A percentile compares a stretch with the other conserved stretches of the same genome.
Conservation (phyloP, 1,140 invertebrate genomes). For the Cotesia glomerata region DNA sequence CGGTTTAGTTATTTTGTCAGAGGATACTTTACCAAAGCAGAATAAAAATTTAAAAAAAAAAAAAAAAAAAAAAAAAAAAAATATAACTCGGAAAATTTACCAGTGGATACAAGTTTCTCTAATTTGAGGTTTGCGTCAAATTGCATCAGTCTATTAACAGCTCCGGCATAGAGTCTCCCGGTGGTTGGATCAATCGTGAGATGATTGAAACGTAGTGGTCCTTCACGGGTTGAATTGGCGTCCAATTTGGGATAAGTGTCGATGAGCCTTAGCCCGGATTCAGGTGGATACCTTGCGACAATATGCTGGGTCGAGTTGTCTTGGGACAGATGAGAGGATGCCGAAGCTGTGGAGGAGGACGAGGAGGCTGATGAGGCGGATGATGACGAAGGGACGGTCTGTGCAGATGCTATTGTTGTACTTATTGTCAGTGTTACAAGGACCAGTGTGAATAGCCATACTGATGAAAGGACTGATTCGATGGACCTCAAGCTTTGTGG, state of each 20-base stretch:
- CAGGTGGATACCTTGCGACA: constrained; percentile 47
- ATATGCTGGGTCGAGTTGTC: constrained; percentile 47
- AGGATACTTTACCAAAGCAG: not conserved
- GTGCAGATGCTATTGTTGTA: constrained; percentile 6
- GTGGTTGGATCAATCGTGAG: constrained; percentile 69
- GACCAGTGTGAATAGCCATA: constrained; percentile 4
- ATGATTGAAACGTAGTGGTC: constrained; percentile 65
- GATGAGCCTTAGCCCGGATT: constrained; percentile 31
- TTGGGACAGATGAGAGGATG: constrained; percentile 28
- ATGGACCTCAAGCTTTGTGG: not conserved
- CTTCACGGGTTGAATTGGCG: constrained; percentile 54
- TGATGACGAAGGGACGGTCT: not conserved
- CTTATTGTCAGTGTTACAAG: not conserved
- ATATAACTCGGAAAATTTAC: constrained; percentile 41
- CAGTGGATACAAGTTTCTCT: constrained; percentile 71
- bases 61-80: constrained; percentile 4
- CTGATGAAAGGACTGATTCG: not conserved
- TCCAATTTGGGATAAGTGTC: constrained; percentile 42
- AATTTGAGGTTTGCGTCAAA: constrained; percentile 76
- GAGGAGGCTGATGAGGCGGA: not conserved
- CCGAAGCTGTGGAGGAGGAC: not conserved
- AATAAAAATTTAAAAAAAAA: not conserved
- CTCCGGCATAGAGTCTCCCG: constrained; percentile 77
- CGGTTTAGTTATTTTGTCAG: too few relatives aligned
- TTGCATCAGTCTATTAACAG: constrained; percentile 84